These are phyloP conservation scores for Agelas oroides DNA, from an alignment of 37 sponge, comb jelly and placozoan species.

Conservation along the genomic window DNA sequence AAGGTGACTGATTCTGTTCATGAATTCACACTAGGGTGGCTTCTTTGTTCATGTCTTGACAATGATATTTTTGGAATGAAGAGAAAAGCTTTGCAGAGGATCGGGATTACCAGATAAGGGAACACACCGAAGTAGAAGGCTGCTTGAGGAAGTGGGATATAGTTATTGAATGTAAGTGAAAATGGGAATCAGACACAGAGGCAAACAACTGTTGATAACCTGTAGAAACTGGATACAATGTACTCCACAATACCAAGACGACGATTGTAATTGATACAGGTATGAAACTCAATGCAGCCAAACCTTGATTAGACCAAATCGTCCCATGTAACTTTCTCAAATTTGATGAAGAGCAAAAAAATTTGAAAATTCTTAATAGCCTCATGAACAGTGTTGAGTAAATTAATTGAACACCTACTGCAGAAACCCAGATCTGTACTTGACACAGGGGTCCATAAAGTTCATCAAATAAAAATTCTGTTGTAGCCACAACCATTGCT, in stretches of 20 bases:
- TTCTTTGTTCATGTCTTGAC: too few species aligned
- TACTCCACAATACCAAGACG: slow-evolving; percentile 17
- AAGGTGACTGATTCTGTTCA: too few species aligned
- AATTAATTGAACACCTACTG: slow-evolving; percentile 17
- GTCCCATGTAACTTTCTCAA: slow-evolving; percentile 1
- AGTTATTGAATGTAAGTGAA: too few species aligned
- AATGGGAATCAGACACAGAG: too few species aligned
- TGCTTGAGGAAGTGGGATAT: too few species aligned
- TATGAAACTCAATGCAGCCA: slow-evolving; percentile 1
- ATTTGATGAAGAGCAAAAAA: background rate
- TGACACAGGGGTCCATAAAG: too few species aligned
- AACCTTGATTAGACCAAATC: slow-evolving; percentile 12
- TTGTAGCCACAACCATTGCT: slow-evolving; percentile 17
- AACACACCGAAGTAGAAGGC: too few species aligned
- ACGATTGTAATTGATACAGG: background rate
- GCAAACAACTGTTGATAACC: background rate
- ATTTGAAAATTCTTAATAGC: slow-evolving; percentile 23
- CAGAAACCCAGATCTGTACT: slow-evolving; percentile 12
- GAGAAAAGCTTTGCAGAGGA: too few species aligned
- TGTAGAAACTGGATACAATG: background rate
- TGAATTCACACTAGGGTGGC: too few species aligned
- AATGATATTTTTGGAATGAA: too few species aligned
- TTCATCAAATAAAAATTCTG: too few species aligned
- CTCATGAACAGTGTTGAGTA: slow-evolving; percentile 16
- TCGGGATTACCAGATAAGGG: too few species aligned